Conservation (phyloP, 2,113 vertebrate species). For the Lampris megalopsis region DNA sequence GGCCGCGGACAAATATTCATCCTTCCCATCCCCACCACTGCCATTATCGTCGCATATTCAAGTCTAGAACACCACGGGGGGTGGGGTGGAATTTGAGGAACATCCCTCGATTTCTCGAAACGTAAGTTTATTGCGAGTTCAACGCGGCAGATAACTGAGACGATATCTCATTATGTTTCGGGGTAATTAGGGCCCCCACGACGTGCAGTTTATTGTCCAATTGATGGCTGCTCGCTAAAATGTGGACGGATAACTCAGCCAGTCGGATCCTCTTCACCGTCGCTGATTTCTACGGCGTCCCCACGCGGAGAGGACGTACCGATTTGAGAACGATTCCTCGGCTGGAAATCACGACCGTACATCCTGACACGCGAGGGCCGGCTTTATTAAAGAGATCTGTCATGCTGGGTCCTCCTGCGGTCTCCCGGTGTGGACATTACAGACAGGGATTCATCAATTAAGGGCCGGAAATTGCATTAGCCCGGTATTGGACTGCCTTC, state of each 20-base stretch:
- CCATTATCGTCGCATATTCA: conserved; percentile 34
- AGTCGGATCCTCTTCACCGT: no score
- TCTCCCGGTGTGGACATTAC: conserved; percentile 67
- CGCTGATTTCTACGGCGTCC: no score
- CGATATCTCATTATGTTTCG: conserved; percentile 30
- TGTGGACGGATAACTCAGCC: neutral
- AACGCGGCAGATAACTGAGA: conserved; percentile 31
- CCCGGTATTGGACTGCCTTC: conserved; percentile 63
- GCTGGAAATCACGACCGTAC: conserved; percentile 66
- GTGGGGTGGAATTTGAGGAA: conserved; percentile 46
- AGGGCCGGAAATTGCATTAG: conserved; percentile 59
- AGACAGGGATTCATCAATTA: conserved; percentile 76
- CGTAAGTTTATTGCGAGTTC: conserved; percentile 26
- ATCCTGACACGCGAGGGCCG: conserved; percentile 64
- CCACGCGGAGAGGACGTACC: conserved; percentile 35
- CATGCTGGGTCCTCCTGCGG: conserved; percentile 59
- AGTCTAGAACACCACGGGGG: conserved; percentile 17
- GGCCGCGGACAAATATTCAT: conserved; percentile 60
- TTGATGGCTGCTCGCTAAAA: conserved; percentile 27
- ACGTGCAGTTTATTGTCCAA: conserved; percentile 39
- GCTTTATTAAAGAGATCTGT: conserved; percentile 82
- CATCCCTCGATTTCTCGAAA: conserved; percentile 31
- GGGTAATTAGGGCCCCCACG: conserved; percentile 45
- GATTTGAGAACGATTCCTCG: conserved; percentile 66
- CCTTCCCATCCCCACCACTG: conserved; percentile 31